Percentiles rank a stretch among this genome's conserved stretches.
Conservation (phyloP, 2,888 invertebrate species). For the Acheta domesticus region DNA sequence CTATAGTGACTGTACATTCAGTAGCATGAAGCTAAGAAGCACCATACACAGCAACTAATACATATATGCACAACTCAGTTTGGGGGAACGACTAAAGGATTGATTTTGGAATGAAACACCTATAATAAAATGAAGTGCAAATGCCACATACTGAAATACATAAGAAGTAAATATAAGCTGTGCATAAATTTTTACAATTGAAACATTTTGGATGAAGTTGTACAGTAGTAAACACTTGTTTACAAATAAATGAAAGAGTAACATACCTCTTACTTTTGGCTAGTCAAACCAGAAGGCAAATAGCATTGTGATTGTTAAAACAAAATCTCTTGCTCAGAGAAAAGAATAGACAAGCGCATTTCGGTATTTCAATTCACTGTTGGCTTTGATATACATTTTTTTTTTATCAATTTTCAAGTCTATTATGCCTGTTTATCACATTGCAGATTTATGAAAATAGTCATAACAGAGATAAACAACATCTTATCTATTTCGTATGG, state of each 20-base stretch:
- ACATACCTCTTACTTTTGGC: slow-evolving; percentile 23
- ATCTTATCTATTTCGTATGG: slow-evolving; percentile 22
- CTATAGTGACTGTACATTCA: slow-evolving; percentile 33
- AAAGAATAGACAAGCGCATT: slow-evolving; percentile 27
- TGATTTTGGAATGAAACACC: slow-evolving; percentile 19
- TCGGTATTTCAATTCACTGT: slow-evolving; percentile 28
- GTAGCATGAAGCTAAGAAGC: slow-evolving; percentile 29
- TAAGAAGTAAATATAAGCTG: slow-evolving; percentile 18
- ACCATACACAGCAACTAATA: slow-evolving; percentile 33
- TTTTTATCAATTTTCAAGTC: slow-evolving; percentile 25
- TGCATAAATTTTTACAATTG: not conserved
- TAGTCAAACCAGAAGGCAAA: slow-evolving; percentile 27
- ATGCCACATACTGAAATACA: slow-evolving; percentile 6
- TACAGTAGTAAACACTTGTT: not conserved
- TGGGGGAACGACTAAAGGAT: not conserved
- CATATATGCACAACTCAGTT: slow-evolving; percentile 23
- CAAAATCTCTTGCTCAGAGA: slow-evolving; percentile 29
- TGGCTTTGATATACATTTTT: slow-evolving; percentile 25
- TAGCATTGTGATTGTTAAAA: slow-evolving; percentile 22
- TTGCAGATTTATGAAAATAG: slow-evolving; percentile 34
- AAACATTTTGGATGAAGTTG: not conserved
- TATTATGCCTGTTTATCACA: not conserved
- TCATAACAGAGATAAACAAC: slow-evolving; percentile 30
- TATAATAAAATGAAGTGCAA: slow-evolving; percentile 22
- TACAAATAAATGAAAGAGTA: not conserved